Base-by-base conservation (phyloP, 2,797 vertebrate species). In the Aselliscus stoliczkanus region DNA sequence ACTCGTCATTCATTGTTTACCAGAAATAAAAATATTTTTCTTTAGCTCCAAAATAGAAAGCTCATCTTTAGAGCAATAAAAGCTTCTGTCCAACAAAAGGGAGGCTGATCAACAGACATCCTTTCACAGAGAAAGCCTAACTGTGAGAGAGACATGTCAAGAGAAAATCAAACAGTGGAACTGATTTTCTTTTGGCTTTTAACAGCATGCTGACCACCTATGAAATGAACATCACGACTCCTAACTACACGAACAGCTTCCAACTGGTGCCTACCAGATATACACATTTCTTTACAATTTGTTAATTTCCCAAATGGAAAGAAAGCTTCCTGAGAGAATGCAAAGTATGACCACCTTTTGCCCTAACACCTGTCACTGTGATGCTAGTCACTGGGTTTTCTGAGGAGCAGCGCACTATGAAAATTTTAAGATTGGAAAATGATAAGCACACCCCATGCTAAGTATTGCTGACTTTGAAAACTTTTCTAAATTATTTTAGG, bases 361-460 rank as follows among this genome's bases (percentile, higher is more conserved):
- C 62, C 34, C n/a, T 70, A 54, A 69, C 5, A 67, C 21, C n/a
- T 64, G 44, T 56, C 72, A 69, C 29, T 85, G 29, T 31, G 60
- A 88, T 10, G 67, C 17, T 17, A 50, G 37, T 67, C 39, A 88
- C 1, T 4, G 67, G 65, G 44, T 29, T 80, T 93, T 54, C 31
- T 85, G 27, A 93, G 11, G 58, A 92, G 87, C 0, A 93, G 60
- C 50, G 93, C 11, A 86, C 15, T 75, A 4, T 14, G n/a, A 89
- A 67, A 39, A 62, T 31, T 85, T 91, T 90, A 77, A 83, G 75
- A 56, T 34, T 77, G 64, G 77, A 94, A 96, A 92, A 89, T 77
- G n/a, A 34, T n/a, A 76, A 23, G 44, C 6, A 76, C 42, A 76
- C 42, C 79, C 82, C 39, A 91, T 58, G 76, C n/a, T 88, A 84